A percentile compares a stretch with the other conserved stretches of the same genome.
Conservation (phyloP, 2,113 vertebrate genomes). For the Nyctereutes procyonoides region DNA sequence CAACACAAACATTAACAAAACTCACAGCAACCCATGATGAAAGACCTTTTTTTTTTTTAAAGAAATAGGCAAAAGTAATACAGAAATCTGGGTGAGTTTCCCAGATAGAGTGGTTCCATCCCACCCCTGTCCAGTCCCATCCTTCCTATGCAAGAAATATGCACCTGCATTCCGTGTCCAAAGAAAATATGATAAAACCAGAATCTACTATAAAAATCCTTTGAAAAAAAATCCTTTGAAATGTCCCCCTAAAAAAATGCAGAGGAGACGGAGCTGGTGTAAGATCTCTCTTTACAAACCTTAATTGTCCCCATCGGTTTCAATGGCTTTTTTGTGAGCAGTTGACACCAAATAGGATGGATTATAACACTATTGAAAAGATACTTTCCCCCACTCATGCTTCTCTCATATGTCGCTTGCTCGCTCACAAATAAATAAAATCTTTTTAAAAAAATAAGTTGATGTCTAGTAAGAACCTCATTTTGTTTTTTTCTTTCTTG, state of each 20-base stretch:
- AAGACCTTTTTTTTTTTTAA: not conserved
- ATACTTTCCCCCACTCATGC: not conserved
- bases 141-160: not conserved
- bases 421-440: too few relatives aligned
- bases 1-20: constrained; percentile 52
- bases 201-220: not conserved
- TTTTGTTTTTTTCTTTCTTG: not conserved
- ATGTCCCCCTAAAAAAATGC: constrained; percentile 20
- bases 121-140: not conserved
- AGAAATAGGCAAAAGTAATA: constrained; percentile 10
- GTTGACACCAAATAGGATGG: not conserved
- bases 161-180: not conserved
- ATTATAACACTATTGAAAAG: not conserved
- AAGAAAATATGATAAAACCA: not conserved
- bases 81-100: not conserved
- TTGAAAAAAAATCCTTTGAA: too few relatives aligned
- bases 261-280: not conserved
- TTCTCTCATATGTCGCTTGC: too few relatives aligned
- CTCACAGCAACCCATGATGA: constrained; percentile 27
- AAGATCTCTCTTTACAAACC: not conserved
- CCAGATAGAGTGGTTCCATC: not conserved
- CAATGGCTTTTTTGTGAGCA: constrained; percentile 4
- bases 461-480: not conserved
- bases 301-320: not conserved
- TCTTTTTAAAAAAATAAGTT: not conserved